These are phyloP conservation scores for Ficedula albicollis DNA, from an alignment of 2,797 vertebrate species.

Conservation along the genomic window DNA sequence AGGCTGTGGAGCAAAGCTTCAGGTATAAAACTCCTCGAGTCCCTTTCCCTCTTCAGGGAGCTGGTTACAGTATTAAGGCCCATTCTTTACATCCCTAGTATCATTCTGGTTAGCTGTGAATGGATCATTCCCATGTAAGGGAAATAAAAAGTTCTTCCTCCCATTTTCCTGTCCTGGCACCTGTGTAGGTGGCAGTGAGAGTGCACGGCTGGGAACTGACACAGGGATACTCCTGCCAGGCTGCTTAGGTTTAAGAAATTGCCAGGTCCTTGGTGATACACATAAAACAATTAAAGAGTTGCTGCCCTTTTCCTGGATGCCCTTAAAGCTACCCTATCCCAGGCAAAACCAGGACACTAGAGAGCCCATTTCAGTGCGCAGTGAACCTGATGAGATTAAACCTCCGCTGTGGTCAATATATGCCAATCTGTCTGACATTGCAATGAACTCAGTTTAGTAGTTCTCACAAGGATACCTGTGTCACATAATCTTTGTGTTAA, in stretches of 20 bases:
- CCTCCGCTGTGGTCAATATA: background rate
- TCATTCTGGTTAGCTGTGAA: background rate
- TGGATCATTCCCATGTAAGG: background rate
- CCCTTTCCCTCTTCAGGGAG: background rate
- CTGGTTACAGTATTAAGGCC: background rate
- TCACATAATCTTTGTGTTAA: background rate
- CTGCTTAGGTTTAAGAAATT: background rate
- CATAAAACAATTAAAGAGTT: background rate
- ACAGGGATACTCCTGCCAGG: background rate
- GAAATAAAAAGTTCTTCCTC: background rate
- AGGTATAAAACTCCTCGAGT: background rate
- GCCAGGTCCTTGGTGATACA: background rate
- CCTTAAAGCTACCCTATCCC: background rate
- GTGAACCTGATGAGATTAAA: background rate
- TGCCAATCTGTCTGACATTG: background rate
- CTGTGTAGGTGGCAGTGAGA: background rate
- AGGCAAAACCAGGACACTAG: background rate
- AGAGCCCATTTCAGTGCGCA: background rate
- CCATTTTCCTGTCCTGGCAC: accelerated
- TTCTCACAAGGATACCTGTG: background rate
- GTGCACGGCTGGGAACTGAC: background rate
- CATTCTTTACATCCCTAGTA: background rate
- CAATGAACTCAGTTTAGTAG: background rate
- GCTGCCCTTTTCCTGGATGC: background rate
- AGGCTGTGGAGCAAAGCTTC: background rate